These are phyloP conservation scores for Myotis brandtii DNA, from an alignment of 2,113 vertebrate genomes.

Conservation along the genomic window DNA sequence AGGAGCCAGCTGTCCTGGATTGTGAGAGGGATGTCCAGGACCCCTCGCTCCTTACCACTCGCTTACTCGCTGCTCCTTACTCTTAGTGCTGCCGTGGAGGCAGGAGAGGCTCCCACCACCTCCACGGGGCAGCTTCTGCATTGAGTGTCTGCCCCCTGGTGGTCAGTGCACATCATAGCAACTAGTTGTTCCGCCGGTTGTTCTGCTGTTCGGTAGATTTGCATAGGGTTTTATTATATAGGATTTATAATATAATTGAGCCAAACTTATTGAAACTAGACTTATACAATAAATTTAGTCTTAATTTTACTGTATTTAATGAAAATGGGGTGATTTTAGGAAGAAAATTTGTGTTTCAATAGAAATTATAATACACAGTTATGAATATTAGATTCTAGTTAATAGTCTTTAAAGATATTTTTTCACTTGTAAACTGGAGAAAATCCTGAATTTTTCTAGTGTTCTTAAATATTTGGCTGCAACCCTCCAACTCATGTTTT, in stretches of 20 bases:
- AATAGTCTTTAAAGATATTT: neutral
- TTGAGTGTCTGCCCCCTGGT: too few species aligned
- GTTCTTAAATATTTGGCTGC: neutral
- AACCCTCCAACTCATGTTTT: neutral
- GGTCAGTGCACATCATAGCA: too few species aligned
- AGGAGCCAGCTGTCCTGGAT: too few species aligned
- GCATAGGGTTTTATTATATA: too few species aligned
- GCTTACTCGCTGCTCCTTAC: too few species aligned
- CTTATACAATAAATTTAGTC: neutral
- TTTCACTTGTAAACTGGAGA: neutral
- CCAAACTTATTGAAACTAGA: neutral
- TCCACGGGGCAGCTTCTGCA: too few species aligned
- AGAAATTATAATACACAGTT: neutral
- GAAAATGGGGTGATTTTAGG: neutral
- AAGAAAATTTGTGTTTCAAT: neutral
- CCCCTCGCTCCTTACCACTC: too few species aligned
- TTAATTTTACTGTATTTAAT: neutral
- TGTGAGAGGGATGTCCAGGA: too few species aligned
- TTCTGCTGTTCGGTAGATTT: too few species aligned
- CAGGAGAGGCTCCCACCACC: too few species aligned
- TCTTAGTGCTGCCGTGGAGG: too few species aligned
- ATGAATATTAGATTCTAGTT: neutral
- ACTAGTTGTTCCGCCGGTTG: fast-evolving
- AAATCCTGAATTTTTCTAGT: neutral
- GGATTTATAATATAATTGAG: neutral